Percentiles rank a stretch among this genome's conserved stretches.
Conservation (phyloP, 2,888 invertebrate genomes). For the Rhingia campestris region DNA sequence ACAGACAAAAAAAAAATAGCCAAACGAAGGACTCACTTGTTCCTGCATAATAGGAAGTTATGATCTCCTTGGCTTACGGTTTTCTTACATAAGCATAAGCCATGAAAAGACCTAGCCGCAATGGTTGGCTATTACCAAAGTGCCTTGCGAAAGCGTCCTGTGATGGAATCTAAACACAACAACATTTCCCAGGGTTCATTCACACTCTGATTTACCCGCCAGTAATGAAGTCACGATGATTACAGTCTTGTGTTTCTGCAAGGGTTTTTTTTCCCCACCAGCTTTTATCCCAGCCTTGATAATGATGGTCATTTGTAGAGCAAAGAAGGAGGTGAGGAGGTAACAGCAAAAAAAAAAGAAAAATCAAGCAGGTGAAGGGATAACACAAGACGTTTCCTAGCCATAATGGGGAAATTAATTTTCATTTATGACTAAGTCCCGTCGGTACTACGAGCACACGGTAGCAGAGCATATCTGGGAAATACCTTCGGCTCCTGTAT, state of each 20-base stretch:
- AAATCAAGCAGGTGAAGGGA: slow-evolving; percentile 40
- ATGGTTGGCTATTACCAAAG: neutral
- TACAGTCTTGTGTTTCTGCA: slow-evolving; percentile 15
- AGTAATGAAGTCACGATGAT: slow-evolving; percentile 64
- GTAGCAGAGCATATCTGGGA: neutral
- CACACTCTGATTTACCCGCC: slow-evolving; percentile 47
- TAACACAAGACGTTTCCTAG: slow-evolving; percentile 42
- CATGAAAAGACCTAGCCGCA: neutral
- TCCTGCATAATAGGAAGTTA: slow-evolving; percentile 58
- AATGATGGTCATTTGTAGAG: slow-evolving; percentile 65
- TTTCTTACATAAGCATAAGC: slow-evolving; percentile 50
- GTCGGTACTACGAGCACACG: neutral
- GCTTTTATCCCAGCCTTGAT: slow-evolving; percentile 16
- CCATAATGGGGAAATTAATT: slow-evolving; percentile 72
- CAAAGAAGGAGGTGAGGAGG: slow-evolving; percentile 3
- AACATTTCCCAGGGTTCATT: slow-evolving; percentile 48
- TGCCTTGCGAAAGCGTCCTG: slow-evolving; percentile 27
- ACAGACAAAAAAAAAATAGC: neutral
- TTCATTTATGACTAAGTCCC: slow-evolving; percentile 61
- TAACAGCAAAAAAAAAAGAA: neutral
- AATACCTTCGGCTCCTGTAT: slow-evolving; percentile 34
- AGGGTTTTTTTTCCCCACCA: slow-evolving; percentile 9
- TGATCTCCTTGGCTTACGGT: slow-evolving; percentile 53
- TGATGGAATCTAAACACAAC: slow-evolving; percentile 56
- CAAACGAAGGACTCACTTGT: slow-evolving; percentile 57